These are phyloP conservation scores for Tanypteryx hageni DNA, from an alignment of 2,888 invertebrate genomes.

Conservation along the genomic window DNA sequence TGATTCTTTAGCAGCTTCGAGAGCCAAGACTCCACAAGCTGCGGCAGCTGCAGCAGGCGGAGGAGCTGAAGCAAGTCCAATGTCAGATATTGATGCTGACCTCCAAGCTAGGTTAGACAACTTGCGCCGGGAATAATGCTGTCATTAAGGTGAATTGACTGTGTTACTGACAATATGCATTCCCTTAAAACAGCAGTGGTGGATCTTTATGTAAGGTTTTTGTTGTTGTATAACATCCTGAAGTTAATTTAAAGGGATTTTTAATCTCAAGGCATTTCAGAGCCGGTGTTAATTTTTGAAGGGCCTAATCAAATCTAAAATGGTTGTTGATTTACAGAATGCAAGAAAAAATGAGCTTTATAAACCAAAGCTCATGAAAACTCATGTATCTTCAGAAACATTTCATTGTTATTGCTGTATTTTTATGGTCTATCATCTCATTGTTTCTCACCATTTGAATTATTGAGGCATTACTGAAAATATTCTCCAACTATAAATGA, in stretches of 20 bases:
- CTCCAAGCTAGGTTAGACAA: slow-evolving; percentile 97
- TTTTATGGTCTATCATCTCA: too few species aligned
- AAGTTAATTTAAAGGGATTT: slow-evolving; percentile 11
- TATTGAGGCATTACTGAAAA: too few species aligned
- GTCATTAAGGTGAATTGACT: neutral
- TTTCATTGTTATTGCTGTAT: too few species aligned
- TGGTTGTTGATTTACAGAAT: neutral
- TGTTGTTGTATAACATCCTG: neutral
- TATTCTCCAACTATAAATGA: too few species aligned
- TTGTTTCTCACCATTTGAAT: too few species aligned
- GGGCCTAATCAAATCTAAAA: neutral
- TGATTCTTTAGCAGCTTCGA: slow-evolving; percentile 77
- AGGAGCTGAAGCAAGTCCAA: slow-evolving; percentile 75
- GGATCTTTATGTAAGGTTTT: neutral
- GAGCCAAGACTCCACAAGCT: slow-evolving; percentile 81
- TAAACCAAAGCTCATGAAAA: neutral
- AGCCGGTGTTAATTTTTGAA: neutral
- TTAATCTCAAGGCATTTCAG: too few species aligned
- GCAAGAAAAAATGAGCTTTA: slow-evolving; percentile 8
- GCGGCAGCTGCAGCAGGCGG: slow-evolving; percentile 78
- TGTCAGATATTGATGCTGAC: slow-evolving; percentile 96
- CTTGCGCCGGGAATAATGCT: slow-evolving; percentile 87
- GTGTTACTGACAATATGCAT: slow-evolving; percentile 12
- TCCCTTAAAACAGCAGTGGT: neutral
- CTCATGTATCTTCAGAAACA: too few species aligned